Evolutionary conservation across 1,140 invertebrate species (phyloP).

Genomic region (Meloidogyne exigua): DNA sequence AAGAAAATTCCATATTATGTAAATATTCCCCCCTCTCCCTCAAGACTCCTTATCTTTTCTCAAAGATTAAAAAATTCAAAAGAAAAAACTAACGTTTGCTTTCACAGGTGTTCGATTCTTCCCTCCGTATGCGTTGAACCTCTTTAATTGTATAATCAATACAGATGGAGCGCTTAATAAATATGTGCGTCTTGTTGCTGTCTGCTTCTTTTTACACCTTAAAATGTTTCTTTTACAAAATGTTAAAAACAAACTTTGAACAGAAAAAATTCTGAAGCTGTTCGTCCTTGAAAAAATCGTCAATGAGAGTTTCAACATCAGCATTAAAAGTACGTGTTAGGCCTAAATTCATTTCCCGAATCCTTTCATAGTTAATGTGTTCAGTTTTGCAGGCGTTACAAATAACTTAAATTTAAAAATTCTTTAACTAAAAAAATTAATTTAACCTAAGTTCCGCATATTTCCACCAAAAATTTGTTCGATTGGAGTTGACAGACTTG

Average conservation of each 20-base stretch:
- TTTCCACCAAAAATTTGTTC: constrained; percentile 48
- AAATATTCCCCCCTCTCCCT: too few species aligned
- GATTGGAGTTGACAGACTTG: constrained; percentile 40
- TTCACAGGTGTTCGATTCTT: constrained; percentile 35
- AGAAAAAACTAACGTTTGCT: constrained; percentile 23
- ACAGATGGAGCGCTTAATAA: constrained; percentile 39
- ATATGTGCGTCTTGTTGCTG: constrained; percentile 19
- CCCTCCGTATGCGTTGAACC: constrained; percentile 38
- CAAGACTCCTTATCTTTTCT: too few species aligned
- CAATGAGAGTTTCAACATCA: constrained; percentile 14
- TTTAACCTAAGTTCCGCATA: constrained; percentile 35
- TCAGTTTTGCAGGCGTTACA: constrained; percentile 30
- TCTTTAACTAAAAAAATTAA: background rate
- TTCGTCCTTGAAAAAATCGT: constrained; percentile 37
- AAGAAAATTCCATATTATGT: too few species aligned
- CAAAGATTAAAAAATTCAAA: constrained; percentile 6
- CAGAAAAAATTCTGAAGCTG: constrained; percentile 37
- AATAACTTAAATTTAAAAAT: constrained; percentile 22
- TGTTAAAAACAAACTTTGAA: constrained; percentile 22
- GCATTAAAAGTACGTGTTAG: constrained; percentile 17
- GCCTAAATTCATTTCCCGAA: constrained; percentile 43
- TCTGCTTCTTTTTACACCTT: constrained; percentile 36
- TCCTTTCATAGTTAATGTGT: constrained; percentile 42
- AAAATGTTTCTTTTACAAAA: background rate
- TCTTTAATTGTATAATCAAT: constrained; percentile 44